These are phyloP conservation scores for Lerista edwardsae DNA, from an alignment of 2,797 vertebrate genomes.

Conservation along the genomic window DNA sequence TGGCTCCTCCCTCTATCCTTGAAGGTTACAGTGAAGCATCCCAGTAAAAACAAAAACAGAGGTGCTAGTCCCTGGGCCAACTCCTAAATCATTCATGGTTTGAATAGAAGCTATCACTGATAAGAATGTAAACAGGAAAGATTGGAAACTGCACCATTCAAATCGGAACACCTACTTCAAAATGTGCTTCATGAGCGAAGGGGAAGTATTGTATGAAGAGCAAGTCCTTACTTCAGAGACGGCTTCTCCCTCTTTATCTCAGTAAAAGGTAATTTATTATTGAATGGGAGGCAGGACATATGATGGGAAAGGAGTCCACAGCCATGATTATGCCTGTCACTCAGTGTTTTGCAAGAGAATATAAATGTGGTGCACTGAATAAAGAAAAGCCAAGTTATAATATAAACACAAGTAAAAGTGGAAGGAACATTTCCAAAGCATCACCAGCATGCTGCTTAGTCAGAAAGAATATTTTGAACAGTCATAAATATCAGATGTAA, in stretches of 20 bases:
- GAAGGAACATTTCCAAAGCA: background rate
- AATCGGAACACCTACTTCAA: background rate
- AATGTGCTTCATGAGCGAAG: background rate
- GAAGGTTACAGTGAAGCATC: background rate
- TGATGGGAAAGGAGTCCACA: background rate
- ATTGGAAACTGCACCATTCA: background rate
- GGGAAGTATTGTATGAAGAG: background rate
- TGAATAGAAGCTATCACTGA: background rate
- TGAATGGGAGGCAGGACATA: background rate
- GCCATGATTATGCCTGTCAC: background rate
- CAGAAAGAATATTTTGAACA: conserved; percentile 29
- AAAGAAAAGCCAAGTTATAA: conserved; percentile 17
- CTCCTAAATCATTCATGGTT: background rate
- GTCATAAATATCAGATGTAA: conserved; percentile 37
- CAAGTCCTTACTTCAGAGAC: background rate
- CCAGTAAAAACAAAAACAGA: background rate
- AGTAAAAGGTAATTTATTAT: conserved; percentile 4
- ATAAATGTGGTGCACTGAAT: conserved; percentile 36
- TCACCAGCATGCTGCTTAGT: background rate
- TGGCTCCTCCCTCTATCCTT: background rate
- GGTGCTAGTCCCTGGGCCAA: no score
- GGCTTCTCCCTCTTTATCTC: background rate
- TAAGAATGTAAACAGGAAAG: background rate
- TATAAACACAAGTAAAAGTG: conserved; percentile 14
- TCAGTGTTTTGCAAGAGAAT: background rate